Evolutionary conservation across 1,140 invertebrate species (phyloP).

Genomic region (Apis mellifera): Amel_HAv3.1 CM009934.2:6038001-6038500

Average conservation of each 20-base stretch:
- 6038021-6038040: too few relatives aligned
- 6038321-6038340: slow-evolving; percentile 15
- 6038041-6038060: too few relatives aligned
- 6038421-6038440: background rate
- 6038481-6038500: background rate
- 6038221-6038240: background rate
- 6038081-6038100: too few relatives aligned
- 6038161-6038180: too few relatives aligned
- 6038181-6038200: too few relatives aligned
- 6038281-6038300: slow-evolving; percentile 11
- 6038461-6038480: background rate
- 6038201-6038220: background rate
- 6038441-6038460: background rate
- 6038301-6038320: background rate
- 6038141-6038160: background rate
- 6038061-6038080: too few relatives aligned
- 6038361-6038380: background rate
- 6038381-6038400: background rate
- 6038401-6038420: background rate
- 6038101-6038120: too few relatives aligned
- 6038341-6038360: slow-evolving; percentile 8
- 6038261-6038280: background rate
- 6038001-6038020: too few relatives aligned
- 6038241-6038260: background rate
- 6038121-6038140: too few relatives aligned